Evolutionary conservation across 2,888 invertebrate genomes (phyloP).

Genomic region (Pycnomerus fuliginosus): DNA sequence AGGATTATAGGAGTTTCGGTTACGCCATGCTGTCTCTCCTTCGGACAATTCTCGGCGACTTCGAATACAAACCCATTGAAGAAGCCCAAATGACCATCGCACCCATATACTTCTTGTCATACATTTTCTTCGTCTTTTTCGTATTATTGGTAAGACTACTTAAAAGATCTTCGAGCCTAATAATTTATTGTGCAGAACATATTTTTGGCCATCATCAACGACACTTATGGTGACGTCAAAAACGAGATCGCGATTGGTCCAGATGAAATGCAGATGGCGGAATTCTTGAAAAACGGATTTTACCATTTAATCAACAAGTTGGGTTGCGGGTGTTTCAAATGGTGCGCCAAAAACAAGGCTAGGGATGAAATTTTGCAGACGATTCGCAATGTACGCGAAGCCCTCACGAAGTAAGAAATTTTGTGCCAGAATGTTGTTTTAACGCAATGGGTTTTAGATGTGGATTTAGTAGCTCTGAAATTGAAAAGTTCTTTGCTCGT

Average conservation of each 20-base stretch:
- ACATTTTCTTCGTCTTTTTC: slow-evolving; percentile 76
- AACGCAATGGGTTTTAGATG: too few relatives aligned
- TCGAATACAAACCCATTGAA: slow-evolving; percentile 68
- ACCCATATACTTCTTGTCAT: slow-evolving; percentile 72
- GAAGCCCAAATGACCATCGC: slow-evolving; percentile 67
- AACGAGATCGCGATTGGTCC: slow-evolving; percentile 60
- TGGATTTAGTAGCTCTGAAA: slow-evolving; percentile 64
- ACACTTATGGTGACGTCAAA: slow-evolving; percentile 74
- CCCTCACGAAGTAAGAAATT: slow-evolving; percentile 43
- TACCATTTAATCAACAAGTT: slow-evolving; percentile 55
- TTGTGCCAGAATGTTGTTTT: too few relatives aligned
- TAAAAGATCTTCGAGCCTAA: too few relatives aligned
- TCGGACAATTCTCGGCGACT: slow-evolving; percentile 73
- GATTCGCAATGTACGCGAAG: slow-evolving; percentile 42
- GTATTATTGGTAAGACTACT: slow-evolving; percentile 61
- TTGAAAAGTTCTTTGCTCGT: slow-evolving; percentile 65
- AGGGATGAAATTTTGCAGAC: slow-evolving; percentile 41
- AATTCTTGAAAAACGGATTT: slow-evolving; percentile 59
- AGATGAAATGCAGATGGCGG: slow-evolving; percentile 58
- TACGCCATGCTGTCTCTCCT: slow-evolving; percentile 66
- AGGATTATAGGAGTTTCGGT: slow-evolving; percentile 54
- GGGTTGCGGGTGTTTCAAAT: slow-evolving; percentile 33
- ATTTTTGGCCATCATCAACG: slow-evolving; percentile 80
- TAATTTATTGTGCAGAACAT: slow-evolving; percentile 60
- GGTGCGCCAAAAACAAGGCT: slow-evolving; percentile 27